Evolutionary conservation across 2,888 invertebrate species (phyloP).

Genomic region (Cheilosia grossa): DNA sequence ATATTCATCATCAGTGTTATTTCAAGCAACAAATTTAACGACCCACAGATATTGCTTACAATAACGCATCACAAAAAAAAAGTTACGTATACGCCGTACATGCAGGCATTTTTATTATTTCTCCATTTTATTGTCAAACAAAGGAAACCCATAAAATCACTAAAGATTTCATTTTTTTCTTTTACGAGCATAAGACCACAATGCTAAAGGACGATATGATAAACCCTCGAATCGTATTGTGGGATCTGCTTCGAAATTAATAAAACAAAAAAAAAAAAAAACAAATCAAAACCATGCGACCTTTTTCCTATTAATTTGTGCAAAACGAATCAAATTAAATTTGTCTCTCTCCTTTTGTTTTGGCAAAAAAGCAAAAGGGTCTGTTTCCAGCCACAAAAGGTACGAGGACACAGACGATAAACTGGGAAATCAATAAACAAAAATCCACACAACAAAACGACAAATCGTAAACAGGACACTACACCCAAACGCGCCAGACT

Average conservation of each 20-base stretch:
- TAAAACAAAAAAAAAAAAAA: conserved; percentile 43
- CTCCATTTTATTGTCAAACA: conserved; percentile 52
- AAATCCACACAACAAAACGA: not conserved
- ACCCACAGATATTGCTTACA: conserved; percentile 31
- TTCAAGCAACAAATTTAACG: conserved; percentile 63
- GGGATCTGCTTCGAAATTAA: conserved; percentile 16
- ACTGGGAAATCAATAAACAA: conserved; percentile 42
- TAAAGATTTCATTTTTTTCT: conserved; percentile 10
- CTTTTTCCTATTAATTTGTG: conserved; percentile 43
- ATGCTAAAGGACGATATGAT: not conserved
- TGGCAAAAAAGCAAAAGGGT: not conserved
- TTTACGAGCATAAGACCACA: not conserved
- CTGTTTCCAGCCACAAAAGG: not conserved
- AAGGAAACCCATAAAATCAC: conserved; percentile 49
- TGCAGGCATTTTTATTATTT: conserved; percentile 54
- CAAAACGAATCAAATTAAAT: conserved; percentile 47
- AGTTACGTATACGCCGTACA: conserved; percentile 64
- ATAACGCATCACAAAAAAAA: conserved; percentile 26
- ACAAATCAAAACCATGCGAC: conserved; percentile 39
- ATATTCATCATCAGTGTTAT: conserved; percentile 48
- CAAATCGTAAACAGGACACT: conserved; percentile 20
- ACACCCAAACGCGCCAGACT: conserved; percentile 22
- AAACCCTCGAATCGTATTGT: conserved; percentile 18
- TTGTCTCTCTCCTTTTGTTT: not conserved
- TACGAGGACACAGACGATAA: not conserved